phyloP scores from a whole-genome alignment of 2,113 vertebrate genomes.

The Falcunculus frontatus region DNA sequence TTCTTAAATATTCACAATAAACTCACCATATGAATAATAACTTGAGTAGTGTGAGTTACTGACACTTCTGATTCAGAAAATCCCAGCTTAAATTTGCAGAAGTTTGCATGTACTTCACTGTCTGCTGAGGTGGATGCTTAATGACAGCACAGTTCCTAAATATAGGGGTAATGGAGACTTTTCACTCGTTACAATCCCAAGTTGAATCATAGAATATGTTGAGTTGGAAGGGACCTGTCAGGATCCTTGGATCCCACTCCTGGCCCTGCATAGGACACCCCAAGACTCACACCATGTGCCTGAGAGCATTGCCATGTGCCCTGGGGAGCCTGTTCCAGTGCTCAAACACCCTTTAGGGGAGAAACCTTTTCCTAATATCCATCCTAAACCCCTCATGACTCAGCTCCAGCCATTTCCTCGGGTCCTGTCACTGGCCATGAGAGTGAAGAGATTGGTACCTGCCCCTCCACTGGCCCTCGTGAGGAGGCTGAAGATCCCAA shows the following conservation, averaged over 20 bases:
- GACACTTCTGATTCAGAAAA: neutral
- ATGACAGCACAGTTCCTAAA: neutral
- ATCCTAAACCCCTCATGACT: neutral
- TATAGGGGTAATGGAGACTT: neutral
- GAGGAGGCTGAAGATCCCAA: neutral
- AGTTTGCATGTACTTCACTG: neutral
- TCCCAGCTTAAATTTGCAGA: neutral
- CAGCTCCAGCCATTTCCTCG: neutral
- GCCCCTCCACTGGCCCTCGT: neutral
- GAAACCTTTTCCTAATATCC: neutral
- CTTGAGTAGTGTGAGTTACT: neutral
- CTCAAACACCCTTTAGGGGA: neutral
- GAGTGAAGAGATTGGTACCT: neutral
- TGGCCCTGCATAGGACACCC: neutral
- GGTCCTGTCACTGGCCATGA: neutral
- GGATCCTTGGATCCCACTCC: neutral
- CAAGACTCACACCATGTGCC: neutral
- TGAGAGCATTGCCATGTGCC: neutral
- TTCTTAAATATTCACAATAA: conserved; percentile 35
- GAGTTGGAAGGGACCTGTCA: neutral
- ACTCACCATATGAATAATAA: conserved; percentile 25
- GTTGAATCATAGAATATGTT: neutral
- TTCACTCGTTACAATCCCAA: neutral
- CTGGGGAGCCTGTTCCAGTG: neutral
- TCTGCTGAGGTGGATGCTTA: neutral